These are phyloP conservation scores for Monopis laevigella DNA, from an alignment of 2,888 invertebrate species.

Conservation along the genomic window DNA sequence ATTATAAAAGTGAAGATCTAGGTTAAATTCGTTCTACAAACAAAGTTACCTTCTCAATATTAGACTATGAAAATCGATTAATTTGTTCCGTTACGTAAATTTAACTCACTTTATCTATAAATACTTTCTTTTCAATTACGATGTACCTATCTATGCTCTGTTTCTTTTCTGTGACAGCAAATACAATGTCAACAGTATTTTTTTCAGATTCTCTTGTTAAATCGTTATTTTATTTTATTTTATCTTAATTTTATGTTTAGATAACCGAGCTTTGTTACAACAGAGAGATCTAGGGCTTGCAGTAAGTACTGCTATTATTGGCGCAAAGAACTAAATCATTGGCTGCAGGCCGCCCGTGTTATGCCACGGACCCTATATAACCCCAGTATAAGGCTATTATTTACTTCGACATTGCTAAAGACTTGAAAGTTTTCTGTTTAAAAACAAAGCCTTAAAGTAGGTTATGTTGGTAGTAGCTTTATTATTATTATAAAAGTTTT, in stretches of 20 bases:
- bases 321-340: conserved; percentile 22
- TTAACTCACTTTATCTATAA: conserved; percentile 27
- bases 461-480: too few species aligned
- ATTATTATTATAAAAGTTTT: too few species aligned
- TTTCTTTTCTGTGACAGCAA: conserved; percentile 34
- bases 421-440: conserved; percentile 5
- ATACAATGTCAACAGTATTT: conserved; percentile 3
- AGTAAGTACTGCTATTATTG: conserved; percentile 15
- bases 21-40: conserved; percentile 1
- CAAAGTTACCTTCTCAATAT: background rate
- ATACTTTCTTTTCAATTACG: conserved; percentile 30
- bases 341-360: conserved; percentile 24
- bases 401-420: conserved; percentile 8
- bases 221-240: too few species aligned
- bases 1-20: conserved; percentile 5
- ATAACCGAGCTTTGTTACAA: too few species aligned
- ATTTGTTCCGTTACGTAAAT: conserved; percentile 35
- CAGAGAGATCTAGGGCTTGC: conserved; percentile 4
- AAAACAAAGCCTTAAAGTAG: too few species aligned
- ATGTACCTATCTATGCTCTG: conserved; percentile 31
- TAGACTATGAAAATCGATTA: conserved; percentile 33
- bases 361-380: conserved; percentile 19
- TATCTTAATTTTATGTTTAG: too few species aligned
- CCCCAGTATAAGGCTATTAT: conserved; percentile 5
- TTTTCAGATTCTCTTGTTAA: background rate